phyloP scores from a whole-genome alignment of 2,797 vertebrate species.

The Dicrostonyx torquatus region DNA sequence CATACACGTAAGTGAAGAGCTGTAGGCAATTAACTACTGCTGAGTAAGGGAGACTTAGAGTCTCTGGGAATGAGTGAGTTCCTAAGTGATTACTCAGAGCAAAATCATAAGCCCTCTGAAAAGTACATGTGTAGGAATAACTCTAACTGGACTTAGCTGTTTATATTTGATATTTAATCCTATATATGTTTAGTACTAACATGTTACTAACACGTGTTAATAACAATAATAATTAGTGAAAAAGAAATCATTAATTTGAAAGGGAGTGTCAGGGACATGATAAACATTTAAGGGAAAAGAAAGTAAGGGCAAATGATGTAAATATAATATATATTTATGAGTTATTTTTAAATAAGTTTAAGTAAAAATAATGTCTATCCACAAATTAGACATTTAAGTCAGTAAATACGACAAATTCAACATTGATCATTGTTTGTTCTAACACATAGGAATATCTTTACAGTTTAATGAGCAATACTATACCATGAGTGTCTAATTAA shows the following conservation, averaged over 20 bases:
- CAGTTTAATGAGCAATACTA: neutral
- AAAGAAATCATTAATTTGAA: neutral
- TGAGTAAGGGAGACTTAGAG: neutral
- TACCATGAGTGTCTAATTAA: neutral
- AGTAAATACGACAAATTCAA: neutral
- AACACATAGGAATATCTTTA: neutral
- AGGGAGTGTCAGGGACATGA: neutral
- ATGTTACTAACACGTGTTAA: too few relatives aligned
- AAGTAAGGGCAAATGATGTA: neutral
- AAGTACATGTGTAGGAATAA: neutral
- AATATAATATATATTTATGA: neutral
- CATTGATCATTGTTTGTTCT: neutral
- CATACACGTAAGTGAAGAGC: neutral
- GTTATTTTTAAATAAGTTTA: neutral
- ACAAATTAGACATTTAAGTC: neutral
- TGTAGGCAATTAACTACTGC: neutral
- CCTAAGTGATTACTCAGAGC: too few relatives aligned
- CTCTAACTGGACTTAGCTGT: neutral
- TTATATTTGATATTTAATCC: neutral
- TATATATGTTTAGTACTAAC: neutral
- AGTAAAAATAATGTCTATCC: neutral
- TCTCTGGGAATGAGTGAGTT: neutral
- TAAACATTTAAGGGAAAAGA: neutral
- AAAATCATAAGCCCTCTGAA: neutral
- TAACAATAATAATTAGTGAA: neutral